Evolutionary conservation across 2,888 invertebrate species (phyloP), one percentile per base, ranked within the genome.

Genomic region (Scaptomyza flava): DNA sequence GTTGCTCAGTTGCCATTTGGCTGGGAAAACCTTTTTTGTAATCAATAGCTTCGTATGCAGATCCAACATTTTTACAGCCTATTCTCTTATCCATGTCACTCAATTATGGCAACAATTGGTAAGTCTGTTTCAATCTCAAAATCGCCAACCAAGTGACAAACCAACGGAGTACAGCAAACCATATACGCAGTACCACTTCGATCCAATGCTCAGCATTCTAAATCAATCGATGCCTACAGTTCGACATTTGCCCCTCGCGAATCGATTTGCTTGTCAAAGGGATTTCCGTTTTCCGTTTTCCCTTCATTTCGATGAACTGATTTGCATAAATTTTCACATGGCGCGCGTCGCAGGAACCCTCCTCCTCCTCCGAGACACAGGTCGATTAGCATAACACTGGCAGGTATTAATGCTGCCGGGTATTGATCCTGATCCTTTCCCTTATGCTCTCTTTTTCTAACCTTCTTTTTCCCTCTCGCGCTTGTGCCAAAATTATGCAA

Each of bases 301-400:
- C 59, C 52, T 67, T 47, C 42, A 63, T 50, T 60, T 61, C 45
- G 41, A 53, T 59, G 11, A 20, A 42, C 45, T 77, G 64, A 87
- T 88, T 87, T 87, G 86, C 87, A 87, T 87, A 87, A 61, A 73
- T 85, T 89, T 81, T n/a, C 76, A 68, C 54, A 68, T 60, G 69
- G 71, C 72, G 72, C 88, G 79, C 80, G 87, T 87, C 88, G 77
- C 74, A 12, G 62, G 66, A 68, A 85, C 70, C 80, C 83, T 85
- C 80, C 80, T 79, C 69, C 52, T 52, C 72, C 52, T 36, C n/a
- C 6, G 46, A 57, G 64, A 63, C 74, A 68, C 90, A 90, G 91
- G 91, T 90, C 81, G 79, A 90, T 90, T 90, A 83, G 91, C 90
- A 90, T 90, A 90, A 91, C 90, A 91, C 86, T 81, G 75, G 58